Evolutionary conservation across 2,888 invertebrate species (phyloP).

Genomic region (Colletes collaris): DNA sequence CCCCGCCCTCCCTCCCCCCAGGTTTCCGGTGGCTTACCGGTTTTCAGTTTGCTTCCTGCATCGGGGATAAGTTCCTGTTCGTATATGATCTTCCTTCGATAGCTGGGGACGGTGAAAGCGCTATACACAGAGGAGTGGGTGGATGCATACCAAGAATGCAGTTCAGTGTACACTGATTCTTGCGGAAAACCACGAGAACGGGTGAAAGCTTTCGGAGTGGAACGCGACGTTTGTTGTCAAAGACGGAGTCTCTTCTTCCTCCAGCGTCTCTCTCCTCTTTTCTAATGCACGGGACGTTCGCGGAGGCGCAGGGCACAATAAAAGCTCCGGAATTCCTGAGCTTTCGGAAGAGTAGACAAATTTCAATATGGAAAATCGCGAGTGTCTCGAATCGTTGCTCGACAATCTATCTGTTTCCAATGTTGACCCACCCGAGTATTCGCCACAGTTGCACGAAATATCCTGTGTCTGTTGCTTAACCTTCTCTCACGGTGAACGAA

Average conservation of each 20-base stretch:
- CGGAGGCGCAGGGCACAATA: conserved; percentile 45
- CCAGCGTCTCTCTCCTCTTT: conserved; percentile 9
- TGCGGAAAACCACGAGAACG: conserved; percentile 56
- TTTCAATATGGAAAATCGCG: conserved; percentile 34
- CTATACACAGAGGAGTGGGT: conserved; percentile 6
- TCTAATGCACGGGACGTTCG: conserved; percentile 52
- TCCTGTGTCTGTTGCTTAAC: too few relatives aligned
- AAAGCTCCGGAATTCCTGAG: conserved; percentile 46
- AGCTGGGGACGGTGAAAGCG: conserved; percentile 23
- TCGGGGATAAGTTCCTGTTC: conserved; percentile 33
- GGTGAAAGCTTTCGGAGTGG: conserved; percentile 60
- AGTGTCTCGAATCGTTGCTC: conserved; percentile 28
- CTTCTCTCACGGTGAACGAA: too few relatives aligned
- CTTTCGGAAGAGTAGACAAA: conserved; percentile 17
- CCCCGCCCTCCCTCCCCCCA: too few relatives aligned
- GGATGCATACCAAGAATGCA: conserved; percentile 52
- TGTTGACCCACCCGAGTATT: too few relatives aligned
- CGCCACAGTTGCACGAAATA: too few relatives aligned
- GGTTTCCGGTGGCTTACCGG: conserved; percentile 34
- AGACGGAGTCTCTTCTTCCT: conserved; percentile 50
- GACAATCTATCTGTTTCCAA: not conserved
- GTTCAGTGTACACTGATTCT: conserved; percentile 42
- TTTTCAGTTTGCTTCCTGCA: conserved; percentile 34
- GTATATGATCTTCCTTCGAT: conserved; percentile 33
- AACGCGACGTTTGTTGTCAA: conserved; percentile 65